phyloP scores from a whole-genome alignment of 2,888 invertebrate genomes.

The Drosophila mimetica region DNA sequence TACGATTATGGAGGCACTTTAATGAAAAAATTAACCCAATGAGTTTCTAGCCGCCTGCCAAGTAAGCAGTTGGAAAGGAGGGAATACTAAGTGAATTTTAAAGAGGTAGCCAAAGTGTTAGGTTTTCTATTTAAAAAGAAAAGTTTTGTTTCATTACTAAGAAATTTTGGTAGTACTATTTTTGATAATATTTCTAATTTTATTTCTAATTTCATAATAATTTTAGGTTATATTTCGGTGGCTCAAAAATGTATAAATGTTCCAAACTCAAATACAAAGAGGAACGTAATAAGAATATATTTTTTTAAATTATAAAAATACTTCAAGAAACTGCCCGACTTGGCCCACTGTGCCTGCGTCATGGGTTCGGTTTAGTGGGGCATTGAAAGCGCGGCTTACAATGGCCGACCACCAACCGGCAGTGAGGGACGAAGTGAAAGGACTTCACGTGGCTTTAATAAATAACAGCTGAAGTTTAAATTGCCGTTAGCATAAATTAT shows the following conservation, averaged over 20 bases:
- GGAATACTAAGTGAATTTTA: background rate
- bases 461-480: conserved; percentile 79
- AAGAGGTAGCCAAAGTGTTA: background rate
- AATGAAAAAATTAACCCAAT: conserved; percentile 40
- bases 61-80: background rate
- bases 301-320: too few relatives aligned
- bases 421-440: conserved; percentile 3
- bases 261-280: too few relatives aligned
- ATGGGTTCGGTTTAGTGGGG: conserved; percentile 21
- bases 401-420: conserved; percentile 18
- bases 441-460: conserved; percentile 63
- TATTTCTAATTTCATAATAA: background rate
- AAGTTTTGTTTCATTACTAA: too few relatives aligned
- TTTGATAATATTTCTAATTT: background rate
- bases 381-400: conserved; percentile 50
- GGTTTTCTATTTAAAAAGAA: background rate
- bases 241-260: too few relatives aligned
- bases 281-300: too few relatives aligned
- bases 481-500: conserved; percentile 82
- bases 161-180: background rate
- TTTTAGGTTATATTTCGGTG: too few relatives aligned
- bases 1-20: conserved; percentile 31
- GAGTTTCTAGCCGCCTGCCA: background rate
- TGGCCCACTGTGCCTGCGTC: conserved; percentile 49
- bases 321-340: background rate